phyloP scores from a whole-genome alignment of 2,113 vertebrate genomes.

The Tychaedon coryphoeus region DNA sequence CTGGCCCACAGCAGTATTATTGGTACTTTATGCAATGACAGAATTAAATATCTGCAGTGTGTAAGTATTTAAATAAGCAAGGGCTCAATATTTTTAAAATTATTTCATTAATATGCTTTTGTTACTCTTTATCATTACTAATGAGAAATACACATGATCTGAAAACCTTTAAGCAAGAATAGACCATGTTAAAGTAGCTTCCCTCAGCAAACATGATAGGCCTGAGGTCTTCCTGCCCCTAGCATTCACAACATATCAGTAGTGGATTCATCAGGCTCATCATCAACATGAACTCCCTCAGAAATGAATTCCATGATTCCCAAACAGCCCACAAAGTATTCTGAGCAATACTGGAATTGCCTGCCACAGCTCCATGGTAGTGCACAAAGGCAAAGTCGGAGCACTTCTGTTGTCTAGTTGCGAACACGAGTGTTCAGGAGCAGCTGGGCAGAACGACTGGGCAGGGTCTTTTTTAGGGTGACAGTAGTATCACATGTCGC shows the following conservation, averaged over 20 bases:
- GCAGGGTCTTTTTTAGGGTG: background rate
- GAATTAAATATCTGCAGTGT: background rate
- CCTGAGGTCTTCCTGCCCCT: background rate
- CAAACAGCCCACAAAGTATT: background rate
- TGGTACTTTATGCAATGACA: background rate
- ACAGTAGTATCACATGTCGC: accelerated
- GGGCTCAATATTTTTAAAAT: background rate
- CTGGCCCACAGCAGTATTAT: background rate
- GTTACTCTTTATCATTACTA: background rate
- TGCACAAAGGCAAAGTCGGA: background rate
- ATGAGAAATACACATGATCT: background rate
- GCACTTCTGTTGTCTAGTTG: background rate
- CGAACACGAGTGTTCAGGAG: background rate
- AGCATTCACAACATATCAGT: background rate
- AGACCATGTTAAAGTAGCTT: background rate
- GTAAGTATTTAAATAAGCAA: background rate
- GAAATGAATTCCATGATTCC: background rate
- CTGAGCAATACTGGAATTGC: background rate
- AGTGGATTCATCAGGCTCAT: background rate
- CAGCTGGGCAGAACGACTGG: background rate
- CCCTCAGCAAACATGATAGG: background rate
- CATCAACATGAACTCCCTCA: background rate
- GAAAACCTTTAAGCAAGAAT: background rate
- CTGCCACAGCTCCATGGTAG: background rate
- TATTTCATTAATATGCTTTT: background rate